A percentile compares a stretch with the other conserved stretches of the same genome.
These are phyloP conservation scores for Glareola pratincola DNA, from an alignment of 2,113 vertebrate species.

Conservation along the genomic window DNA sequence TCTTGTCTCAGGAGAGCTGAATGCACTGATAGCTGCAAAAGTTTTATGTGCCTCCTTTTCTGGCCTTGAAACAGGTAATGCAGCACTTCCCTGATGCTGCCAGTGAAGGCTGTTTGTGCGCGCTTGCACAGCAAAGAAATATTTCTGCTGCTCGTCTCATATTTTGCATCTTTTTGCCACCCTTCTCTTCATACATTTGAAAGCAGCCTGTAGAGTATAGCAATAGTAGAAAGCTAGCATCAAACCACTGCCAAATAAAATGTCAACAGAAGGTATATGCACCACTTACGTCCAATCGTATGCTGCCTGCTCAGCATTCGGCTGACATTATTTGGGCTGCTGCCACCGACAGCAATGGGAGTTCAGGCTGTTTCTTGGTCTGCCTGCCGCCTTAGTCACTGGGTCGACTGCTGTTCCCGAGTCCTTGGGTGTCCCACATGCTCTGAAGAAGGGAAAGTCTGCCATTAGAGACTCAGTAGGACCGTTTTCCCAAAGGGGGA, in stretches of 20 bases:
- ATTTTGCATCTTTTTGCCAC: constrained; percentile 13
- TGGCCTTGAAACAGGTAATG: not conserved
- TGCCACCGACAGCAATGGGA: constrained; percentile 34
- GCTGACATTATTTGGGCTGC: constrained; percentile 26
- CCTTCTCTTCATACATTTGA: constrained; percentile 1
- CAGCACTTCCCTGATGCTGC: not conserved
- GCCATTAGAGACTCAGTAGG: not conserved
- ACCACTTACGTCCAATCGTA: not conserved
- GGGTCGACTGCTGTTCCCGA: not conserved
- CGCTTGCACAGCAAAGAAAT: not conserved
- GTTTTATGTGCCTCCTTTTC: not conserved
- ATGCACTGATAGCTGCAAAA: not conserved
- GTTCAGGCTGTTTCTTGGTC: not conserved
- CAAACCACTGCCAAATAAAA: constrained; percentile 48
- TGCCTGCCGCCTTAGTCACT: not conserved
- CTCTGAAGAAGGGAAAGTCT: not conserved
- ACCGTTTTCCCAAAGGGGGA: not conserved
- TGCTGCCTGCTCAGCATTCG: constrained; percentile 25
- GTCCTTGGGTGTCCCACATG: not conserved
- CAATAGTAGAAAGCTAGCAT: constrained; percentile 16
- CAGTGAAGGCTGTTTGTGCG: not conserved
- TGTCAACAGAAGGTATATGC: constrained; percentile 52
- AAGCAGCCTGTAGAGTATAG: not conserved
- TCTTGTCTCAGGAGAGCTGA: not conserved
- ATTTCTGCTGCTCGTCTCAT: not conserved